A percentile compares a stretch with the other conserved stretches of the same genome.
These are phyloP conservation scores for Lasioglossum figueresi DNA, from an alignment of 2,888 invertebrate species.

Conservation along the genomic window DNA sequence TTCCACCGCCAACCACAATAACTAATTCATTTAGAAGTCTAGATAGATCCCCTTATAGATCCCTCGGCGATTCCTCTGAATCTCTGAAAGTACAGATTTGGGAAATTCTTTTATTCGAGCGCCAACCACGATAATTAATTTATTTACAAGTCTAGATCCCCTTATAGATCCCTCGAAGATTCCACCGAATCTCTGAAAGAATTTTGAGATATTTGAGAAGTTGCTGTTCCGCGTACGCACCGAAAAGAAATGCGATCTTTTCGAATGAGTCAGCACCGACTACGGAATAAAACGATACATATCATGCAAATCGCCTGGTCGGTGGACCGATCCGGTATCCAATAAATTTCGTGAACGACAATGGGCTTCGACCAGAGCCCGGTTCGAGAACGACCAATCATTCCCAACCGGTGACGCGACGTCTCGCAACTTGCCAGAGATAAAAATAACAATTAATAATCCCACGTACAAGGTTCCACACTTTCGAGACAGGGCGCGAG, in stretches of 20 bases:
- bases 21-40: too few relatives aligned
- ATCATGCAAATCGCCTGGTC: neutral
- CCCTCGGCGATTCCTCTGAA: too few relatives aligned
- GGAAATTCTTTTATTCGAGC: too few relatives aligned
- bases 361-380: neutral
- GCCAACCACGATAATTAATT: too few relatives aligned
- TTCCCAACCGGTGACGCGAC: slow-evolving; percentile 1
- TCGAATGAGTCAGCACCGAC: slow-evolving; percentile 17
- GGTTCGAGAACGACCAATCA: slow-evolving; percentile 3
- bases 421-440: slow-evolving; percentile 35
- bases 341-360: slow-evolving; percentile 14
- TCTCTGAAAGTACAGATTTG: too few relatives aligned
- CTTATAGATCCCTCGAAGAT: too few relatives aligned
- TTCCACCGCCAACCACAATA: too few relatives aligned
- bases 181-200: too few relatives aligned
- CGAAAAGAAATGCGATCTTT: neutral
- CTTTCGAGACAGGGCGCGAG: slow-evolving; percentile 24
- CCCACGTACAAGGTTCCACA: slow-evolving; percentile 43
- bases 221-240: neutral
- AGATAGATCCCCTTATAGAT: too few relatives aligned
- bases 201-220: neutral
- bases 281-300: slow-evolving; percentile 23
- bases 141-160: too few relatives aligned
- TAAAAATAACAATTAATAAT: slow-evolving; percentile 65
- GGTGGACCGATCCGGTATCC: neutral